Conservation (phyloP, 2,797 vertebrate genomes). For the Esox lucius region DNA sequence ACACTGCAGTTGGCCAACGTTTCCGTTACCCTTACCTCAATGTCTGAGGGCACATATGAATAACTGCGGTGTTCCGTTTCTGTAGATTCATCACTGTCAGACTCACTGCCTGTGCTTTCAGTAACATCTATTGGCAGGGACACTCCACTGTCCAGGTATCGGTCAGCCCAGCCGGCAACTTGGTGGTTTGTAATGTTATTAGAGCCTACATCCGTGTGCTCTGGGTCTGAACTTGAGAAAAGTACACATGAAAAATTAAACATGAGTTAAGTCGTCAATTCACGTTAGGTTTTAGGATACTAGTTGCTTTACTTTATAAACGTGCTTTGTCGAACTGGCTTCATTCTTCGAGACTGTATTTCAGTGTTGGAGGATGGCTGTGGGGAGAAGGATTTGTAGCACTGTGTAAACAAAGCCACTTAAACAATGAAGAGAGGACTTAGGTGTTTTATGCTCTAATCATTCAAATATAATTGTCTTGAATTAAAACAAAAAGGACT, state of each 20-base stretch:
- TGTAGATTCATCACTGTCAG: conserved; percentile 67
- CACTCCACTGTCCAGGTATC: conserved; percentile 76
- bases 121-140: conserved; percentile 58
- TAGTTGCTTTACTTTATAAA: conserved; percentile 61
- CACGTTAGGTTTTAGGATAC: neutral
- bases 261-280: conserved; percentile 28
- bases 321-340: conserved; percentile 72
- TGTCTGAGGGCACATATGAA: conserved; percentile 70
- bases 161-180: conserved; percentile 70
- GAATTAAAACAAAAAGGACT: conserved; percentile 27
- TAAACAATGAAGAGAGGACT: neutral
- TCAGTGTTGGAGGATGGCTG: conserved; percentile 65
- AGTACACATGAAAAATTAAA: neutral
- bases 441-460: neutral
- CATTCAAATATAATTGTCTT: neutral
- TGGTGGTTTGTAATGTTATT: conserved; percentile 48
- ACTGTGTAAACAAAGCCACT: neutral
- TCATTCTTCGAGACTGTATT: conserved; percentile 55
- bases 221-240: conserved; percentile 50
- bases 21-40: conserved; percentile 65
- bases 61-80: conserved; percentile 71
- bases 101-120: conserved; percentile 58
- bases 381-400: neutral
- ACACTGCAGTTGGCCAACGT: neutral
- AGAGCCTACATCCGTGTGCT: conserved; percentile 34